A percentile compares a stretch with the other conserved stretches of the same genome.
Conservation (phyloP, 2,797 vertebrate species). For the Tamandua tetradactyla region DNA sequence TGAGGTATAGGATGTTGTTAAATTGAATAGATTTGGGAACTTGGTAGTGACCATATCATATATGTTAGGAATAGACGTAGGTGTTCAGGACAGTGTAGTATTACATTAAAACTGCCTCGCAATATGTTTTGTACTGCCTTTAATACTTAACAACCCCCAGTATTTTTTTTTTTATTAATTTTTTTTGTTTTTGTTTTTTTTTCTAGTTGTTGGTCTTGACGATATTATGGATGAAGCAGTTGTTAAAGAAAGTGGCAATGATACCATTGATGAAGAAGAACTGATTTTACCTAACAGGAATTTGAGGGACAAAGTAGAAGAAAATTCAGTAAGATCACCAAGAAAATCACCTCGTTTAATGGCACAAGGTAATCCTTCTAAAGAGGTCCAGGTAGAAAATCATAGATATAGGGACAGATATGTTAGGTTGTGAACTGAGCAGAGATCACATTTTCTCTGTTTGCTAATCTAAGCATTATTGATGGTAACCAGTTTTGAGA, state of each 20-base stretch:
- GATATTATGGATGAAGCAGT: constrained; percentile 89
- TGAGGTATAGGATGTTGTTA: background rate
- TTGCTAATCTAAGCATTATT: constrained; percentile 34
- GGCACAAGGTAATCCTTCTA: constrained; percentile 85
- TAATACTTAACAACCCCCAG: constrained; percentile 34
- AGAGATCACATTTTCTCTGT: background rate
- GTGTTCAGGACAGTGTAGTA: background rate
- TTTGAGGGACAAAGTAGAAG: constrained; percentile 86
- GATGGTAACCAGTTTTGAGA: constrained; percentile 1
- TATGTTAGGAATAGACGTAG: background rate
- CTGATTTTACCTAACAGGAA: constrained; percentile 85
- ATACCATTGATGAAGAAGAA: constrained; percentile 87
- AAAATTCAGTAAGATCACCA: constrained; percentile 82
- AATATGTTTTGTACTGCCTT: constrained; percentile 56
- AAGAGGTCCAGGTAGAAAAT: constrained; percentile 55
- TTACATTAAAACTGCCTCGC: constrained; percentile 44
- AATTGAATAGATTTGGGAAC: background rate
- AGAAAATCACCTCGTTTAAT: constrained; percentile 90
- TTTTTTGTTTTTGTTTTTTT: constrained; percentile 73
- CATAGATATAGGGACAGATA: constrained; percentile 11
- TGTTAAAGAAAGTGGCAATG: constrained; percentile 88
- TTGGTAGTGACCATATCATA: background rate
- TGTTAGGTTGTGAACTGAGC: constrained; percentile 1
- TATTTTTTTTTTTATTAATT: constrained; percentile 73
- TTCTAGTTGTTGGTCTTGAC: constrained; percentile 89